Evolutionary conservation across 1,140 invertebrate species (phyloP).

Genomic region (Telenomus remus): DNA sequence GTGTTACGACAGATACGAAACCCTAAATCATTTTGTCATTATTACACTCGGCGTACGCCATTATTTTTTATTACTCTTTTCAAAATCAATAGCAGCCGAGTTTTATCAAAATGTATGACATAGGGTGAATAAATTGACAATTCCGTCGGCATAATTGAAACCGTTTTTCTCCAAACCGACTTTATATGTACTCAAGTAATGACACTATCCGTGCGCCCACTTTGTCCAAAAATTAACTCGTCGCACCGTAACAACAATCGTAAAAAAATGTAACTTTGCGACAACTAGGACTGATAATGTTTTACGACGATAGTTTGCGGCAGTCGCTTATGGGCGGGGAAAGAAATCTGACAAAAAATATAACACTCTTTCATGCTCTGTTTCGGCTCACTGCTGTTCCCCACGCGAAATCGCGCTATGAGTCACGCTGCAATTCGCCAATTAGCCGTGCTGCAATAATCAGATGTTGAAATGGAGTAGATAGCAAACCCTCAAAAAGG

Average conservation of each 20-base stretch:
- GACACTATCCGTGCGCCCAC: too few relatives aligned
- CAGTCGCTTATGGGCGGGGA: conserved; percentile 11
- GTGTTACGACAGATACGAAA: not conserved
- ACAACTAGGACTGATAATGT: conserved; percentile 34
- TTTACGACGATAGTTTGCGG: conserved; percentile 32
- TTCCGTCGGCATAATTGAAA: too few relatives aligned
- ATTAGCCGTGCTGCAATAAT: conserved; percentile 68
- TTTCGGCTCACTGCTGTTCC: conserved; percentile 42
- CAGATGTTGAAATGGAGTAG: conserved; percentile 60
- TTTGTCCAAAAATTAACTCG: too few relatives aligned
- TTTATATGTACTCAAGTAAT: too few relatives aligned
- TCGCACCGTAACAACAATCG: too few relatives aligned
- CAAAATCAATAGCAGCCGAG: conserved; percentile 19
- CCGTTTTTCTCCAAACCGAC: too few relatives aligned
- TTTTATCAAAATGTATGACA: conserved; percentile 44
- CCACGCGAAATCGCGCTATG: conserved; percentile 29
- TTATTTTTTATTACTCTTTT: conserved; percentile 42
- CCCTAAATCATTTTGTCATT: conserved; percentile 20
- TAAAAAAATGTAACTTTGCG: conserved; percentile 2
- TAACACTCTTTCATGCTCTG: conserved; percentile 31
- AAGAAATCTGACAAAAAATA: conserved; percentile 10
- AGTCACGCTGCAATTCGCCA: conserved; percentile 68
- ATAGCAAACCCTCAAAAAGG: conserved; percentile 43
- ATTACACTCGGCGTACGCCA: conserved; percentile 20
- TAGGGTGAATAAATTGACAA: conserved; percentile 43